Evolutionary conservation across 2,888 invertebrate genomes (phyloP).

Genomic region (Trilocha varians): DNA sequence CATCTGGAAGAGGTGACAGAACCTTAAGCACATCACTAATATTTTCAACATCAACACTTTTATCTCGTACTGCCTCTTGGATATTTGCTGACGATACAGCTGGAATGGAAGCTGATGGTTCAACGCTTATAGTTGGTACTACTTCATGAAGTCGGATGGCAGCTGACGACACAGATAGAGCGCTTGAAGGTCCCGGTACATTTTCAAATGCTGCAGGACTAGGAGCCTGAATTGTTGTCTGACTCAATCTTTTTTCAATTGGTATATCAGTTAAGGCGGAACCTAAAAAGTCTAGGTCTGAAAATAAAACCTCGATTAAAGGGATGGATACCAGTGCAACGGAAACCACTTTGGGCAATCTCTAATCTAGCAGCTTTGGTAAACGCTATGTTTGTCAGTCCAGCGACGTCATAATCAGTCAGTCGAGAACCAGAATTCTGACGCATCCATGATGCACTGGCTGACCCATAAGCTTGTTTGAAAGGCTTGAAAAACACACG

Average conservation of each 20-base stretch:
- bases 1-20: too few species aligned
- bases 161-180: constrained; percentile 3
- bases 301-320: constrained; percentile 15
- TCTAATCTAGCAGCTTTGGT: constrained; percentile 7
- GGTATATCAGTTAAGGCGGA: constrained; percentile 9
- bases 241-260: constrained; percentile 4
- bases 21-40: too few species aligned
- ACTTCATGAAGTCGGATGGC: constrained; percentile 2
- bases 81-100: constrained; percentile 3
- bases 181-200: constrained; percentile 3
- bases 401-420: too few species aligned
- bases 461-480: too few species aligned
- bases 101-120: constrained; percentile 3
- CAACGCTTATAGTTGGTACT: constrained; percentile 2
- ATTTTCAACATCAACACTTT: too few species aligned
- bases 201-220: constrained; percentile 2
- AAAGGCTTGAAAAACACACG: too few species aligned
- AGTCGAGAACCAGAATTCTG: too few species aligned
- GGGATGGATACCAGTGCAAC: constrained; percentile 32
- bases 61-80: too few species aligned
- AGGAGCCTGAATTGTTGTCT: not conserved
- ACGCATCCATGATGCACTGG: too few species aligned
- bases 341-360: constrained; percentile 19
- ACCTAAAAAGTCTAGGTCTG: constrained; percentile 10
- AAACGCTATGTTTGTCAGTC: constrained; percentile 8